Conservation (phyloP, 2,888 invertebrate species). For the Malacosoma neustria region DNA sequence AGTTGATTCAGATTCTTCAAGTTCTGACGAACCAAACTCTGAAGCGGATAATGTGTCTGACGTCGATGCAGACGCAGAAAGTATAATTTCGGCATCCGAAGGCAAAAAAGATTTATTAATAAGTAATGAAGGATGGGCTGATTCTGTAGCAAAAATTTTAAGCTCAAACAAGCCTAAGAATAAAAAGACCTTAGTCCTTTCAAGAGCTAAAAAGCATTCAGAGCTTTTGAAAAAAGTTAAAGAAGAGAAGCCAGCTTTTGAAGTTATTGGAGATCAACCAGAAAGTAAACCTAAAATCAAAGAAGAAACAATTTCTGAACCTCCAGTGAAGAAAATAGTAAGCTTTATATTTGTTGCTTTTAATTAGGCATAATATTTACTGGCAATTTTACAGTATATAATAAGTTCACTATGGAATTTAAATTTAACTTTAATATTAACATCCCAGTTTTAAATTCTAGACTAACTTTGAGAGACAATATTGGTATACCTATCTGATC, state of each 20-base stretch:
- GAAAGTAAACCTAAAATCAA: conserved; percentile 52
- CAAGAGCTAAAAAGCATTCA: conserved; percentile 84
- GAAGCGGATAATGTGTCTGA: conserved; percentile 16
- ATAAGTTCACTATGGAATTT: too few species aligned
- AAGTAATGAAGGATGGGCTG: conserved; percentile 85
- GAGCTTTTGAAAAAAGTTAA: conserved; percentile 63
- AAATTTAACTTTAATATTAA: too few species aligned
- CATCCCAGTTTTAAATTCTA: too few species aligned
- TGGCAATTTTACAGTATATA: too few species aligned
- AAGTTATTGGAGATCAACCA: conserved; percentile 78
- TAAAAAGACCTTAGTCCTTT: conserved; percentile 83
- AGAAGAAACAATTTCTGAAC: conserved; percentile 33
- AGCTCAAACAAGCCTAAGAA: conserved; percentile 83
- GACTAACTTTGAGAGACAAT: too few species aligned
- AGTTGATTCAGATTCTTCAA: conserved; percentile 37
- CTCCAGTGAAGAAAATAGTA: conserved; percentile 51
- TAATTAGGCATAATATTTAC: too few species aligned
- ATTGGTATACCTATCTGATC: too few species aligned
- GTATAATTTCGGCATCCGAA: conserved; percentile 14
- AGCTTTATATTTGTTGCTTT: too few species aligned
- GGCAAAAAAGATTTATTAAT: conserved; percentile 28
- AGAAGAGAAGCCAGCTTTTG: conserved; percentile 74
- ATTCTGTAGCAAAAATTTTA: conserved; percentile 87
- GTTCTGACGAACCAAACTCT: conserved; percentile 33
- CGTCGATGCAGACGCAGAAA: conserved; percentile 22